phyloP scores from a whole-genome alignment of 2,888 invertebrate genomes.

The Epiblema foenella region DNA sequence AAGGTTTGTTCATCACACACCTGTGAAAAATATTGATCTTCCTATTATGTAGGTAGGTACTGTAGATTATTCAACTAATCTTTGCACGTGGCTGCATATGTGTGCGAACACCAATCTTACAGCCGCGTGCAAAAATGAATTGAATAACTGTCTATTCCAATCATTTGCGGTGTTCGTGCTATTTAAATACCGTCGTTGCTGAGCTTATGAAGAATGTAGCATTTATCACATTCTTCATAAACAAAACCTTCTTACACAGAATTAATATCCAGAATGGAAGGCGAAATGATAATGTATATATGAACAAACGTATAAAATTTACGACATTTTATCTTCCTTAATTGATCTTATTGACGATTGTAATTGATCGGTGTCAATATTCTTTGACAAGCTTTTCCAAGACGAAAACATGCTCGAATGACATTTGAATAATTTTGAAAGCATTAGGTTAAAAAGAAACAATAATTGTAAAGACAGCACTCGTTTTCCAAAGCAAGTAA shows the following conservation, averaged over 20 bases:
- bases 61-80: too few species aligned
- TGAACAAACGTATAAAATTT: not conserved
- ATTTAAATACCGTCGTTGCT: too few species aligned
- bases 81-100: too few species aligned
- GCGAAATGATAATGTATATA: constrained; percentile 9
- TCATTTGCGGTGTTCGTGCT: too few species aligned
- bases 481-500: not conserved
- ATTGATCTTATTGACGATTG: constrained; percentile 4
- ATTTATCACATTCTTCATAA: too few species aligned
- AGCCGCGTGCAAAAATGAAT: too few species aligned
- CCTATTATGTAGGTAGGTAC: too few species aligned
- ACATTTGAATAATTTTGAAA: not conserved
- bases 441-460: not conserved
- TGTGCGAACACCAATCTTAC: too few species aligned
- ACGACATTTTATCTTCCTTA: not conserved
- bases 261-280: not conserved
- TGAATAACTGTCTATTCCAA: too few species aligned
- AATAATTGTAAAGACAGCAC: not conserved
- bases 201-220: not conserved
- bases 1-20: too few species aligned
- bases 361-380: not conserved
- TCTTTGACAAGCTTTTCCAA: not conserved
- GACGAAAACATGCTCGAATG: not conserved
- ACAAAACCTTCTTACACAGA: too few species aligned
- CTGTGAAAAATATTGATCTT: too few species aligned